phyloP scores from a whole-genome alignment of 92 coral and sea anemone species.

The Heliopora coerulea region DNA sequence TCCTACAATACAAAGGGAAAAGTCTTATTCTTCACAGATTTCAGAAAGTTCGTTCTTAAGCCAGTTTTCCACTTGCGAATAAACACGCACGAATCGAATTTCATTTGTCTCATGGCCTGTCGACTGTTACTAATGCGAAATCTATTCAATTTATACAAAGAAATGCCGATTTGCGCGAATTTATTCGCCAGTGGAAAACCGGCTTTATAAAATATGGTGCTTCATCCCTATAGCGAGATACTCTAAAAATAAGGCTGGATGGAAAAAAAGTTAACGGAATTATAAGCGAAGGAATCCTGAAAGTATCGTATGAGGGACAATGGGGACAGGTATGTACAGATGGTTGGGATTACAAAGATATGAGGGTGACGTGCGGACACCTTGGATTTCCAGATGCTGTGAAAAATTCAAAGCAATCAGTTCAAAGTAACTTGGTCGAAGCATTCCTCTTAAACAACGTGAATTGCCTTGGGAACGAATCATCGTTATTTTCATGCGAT shows the following conservation, averaged over 20 bases:
- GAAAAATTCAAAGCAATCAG: not conserved
- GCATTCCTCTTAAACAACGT: slow-evolving; percentile 59
- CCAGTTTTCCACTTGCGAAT: no score
- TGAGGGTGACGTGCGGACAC: slow-evolving; percentile 87
- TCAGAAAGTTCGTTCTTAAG: no score
- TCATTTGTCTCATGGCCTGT: no score
- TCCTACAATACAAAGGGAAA: no score
- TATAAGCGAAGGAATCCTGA: slow-evolving; percentile 73
- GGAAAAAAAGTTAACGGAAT: slow-evolving; percentile 68
- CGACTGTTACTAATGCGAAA: no score
- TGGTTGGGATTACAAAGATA: slow-evolving; percentile 62
- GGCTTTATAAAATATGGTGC: no score
- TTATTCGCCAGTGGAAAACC: no score
- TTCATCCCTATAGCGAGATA: slow-evolving; percentile 49
- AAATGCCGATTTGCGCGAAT: no score
- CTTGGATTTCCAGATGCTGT: slow-evolving; percentile 72
- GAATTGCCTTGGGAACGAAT: slow-evolving; percentile 72
- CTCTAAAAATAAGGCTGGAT: slow-evolving; percentile 52
- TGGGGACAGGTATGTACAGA: slow-evolving; percentile 79
- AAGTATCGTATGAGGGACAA: slow-evolving; percentile 52
- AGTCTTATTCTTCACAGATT: no score
- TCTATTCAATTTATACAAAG: no score
- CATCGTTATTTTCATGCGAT: slow-evolving; percentile 77
- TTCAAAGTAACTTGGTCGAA: slow-evolving; percentile 33
- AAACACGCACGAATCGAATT: no score